Base-by-base conservation (phyloP, 2,113 vertebrate genomes). In the Channa argus region DNA sequence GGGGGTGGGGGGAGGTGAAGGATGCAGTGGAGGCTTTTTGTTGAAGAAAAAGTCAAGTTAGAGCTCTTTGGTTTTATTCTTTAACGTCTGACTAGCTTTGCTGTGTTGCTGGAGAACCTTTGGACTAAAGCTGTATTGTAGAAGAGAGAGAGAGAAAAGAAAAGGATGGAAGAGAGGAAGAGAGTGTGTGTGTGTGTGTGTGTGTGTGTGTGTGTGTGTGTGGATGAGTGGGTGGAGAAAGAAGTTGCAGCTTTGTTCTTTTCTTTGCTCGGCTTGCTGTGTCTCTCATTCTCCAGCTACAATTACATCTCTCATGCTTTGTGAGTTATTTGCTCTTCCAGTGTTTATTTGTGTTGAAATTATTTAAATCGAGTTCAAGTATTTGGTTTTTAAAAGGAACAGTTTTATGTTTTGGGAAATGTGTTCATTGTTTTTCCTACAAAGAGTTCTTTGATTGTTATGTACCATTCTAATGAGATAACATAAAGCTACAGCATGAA, bases 31-130 rank as follows among this genome's bases (percentile, higher is more conserved):
- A 86, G 75, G 74, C 63, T 47, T 74, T 62, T 76, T 76, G 80
- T 86, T 80, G 65, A 87, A 78, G 84, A 88, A 73, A 91, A 89
- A 82, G 88, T 91, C 85, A 94, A 82, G 82, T 88, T 91, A 79
- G 84, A 92, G 85, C 79, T 95, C 94, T 95, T 95, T 95, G 94
- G 94, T 95, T 95, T 95, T 87, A 90, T 90, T 93, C 86, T 93
- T 91, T 90, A 90, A 87, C 86, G 71, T 90, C 89, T 84, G 91
- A 92, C 87, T 89, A 81, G 51, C 89, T 91, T 92, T 92, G 88
- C 84, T 74, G 83, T 86, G 88, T 89, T 71, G 85, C 87, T 90
- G 88, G 61, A 88, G 85, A 89, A 90, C 89, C 93, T 94, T 94
- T 95, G 94, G 94, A 92, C 84, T 94, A 83, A 93, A 95, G 94